phyloP scores from a whole-genome alignment of 2,888 invertebrate genomes.

The Nebria brevicollis region DNA sequence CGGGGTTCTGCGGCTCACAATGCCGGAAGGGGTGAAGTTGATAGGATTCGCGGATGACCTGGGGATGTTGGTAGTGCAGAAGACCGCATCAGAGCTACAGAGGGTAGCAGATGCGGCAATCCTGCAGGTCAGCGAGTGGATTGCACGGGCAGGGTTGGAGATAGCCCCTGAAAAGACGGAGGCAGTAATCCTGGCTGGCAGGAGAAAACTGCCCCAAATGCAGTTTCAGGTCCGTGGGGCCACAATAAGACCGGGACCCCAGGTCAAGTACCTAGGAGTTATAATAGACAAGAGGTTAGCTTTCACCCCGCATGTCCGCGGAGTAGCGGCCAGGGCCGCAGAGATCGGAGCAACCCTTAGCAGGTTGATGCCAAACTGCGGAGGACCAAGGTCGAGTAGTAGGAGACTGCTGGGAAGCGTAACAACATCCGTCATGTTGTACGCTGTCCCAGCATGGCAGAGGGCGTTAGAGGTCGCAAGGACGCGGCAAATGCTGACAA shows the following conservation, averaged over 20 bases:
- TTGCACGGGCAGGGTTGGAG: too few species aligned
- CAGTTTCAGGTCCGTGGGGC: not conserved
- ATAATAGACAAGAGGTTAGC: not conserved
- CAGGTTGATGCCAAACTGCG: not conserved
- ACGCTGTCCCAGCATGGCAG: constrained; percentile 20
- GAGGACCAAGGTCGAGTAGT: not conserved
- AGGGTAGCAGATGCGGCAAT: too few species aligned
- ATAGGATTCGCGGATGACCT: too few species aligned
- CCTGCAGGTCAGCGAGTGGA: too few species aligned
- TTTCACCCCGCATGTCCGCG: not conserved
- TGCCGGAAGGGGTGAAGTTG: too few species aligned
- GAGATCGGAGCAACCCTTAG: not conserved
- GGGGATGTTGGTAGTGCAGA: too few species aligned
- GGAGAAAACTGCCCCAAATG: not conserved
- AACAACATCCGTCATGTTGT: not conserved
- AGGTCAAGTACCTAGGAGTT: not conserved
- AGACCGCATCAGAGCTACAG: too few species aligned
- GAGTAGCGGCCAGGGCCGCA: not conserved
- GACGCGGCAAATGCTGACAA: not conserved
- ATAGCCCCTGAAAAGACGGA: too few species aligned
- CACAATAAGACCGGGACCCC: not conserved
- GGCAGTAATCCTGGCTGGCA: too few species aligned
- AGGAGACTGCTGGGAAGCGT: constrained; percentile 8
- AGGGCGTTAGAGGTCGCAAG: not conserved
- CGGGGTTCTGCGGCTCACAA: too few species aligned